These are phyloP conservation scores for Drosophila tropicalis DNA, from an alignment of 1,140 invertebrate genomes.

Conservation along the genomic window DNA sequence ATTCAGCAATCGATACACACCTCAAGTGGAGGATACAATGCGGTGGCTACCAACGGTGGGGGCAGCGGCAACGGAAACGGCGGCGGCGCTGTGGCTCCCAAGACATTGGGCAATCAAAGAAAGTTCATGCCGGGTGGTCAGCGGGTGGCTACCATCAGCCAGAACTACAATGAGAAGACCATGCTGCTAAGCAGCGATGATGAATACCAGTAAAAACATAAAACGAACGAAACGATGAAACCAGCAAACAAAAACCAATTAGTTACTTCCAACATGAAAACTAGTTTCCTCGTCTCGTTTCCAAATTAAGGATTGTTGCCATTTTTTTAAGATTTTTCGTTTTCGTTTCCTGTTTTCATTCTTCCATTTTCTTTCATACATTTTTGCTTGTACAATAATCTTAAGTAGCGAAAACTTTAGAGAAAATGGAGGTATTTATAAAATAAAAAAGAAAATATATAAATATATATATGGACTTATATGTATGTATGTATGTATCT, in stretches of 20 bases:
- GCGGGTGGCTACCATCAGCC: constrained; percentile 90
- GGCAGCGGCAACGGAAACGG: constrained; percentile 45
- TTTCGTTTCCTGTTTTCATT: constrained; percentile 31
- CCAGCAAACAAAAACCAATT: neutral
- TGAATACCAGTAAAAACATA: constrained; percentile 91
- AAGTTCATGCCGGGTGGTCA: constrained; percentile 85
- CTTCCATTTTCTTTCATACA: constrained; percentile 37
- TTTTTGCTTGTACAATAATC: constrained; percentile 73
- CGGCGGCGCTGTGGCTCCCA: constrained; percentile 77
- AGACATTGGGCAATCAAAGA: constrained; percentile 80
- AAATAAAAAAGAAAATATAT: constrained; percentile 14
- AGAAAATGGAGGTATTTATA: constrained; percentile 22
- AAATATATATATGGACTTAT: constrained; percentile 44
- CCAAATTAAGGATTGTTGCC: constrained; percentile 41
- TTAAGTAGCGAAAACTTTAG: constrained; percentile 61
- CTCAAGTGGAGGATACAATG: constrained; percentile 68
- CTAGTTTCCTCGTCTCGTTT: neutral
- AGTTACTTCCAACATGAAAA: neutral
- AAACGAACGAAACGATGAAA: constrained; percentile 12
- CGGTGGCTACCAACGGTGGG: constrained; percentile 73
- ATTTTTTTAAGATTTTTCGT: constrained; percentile 50
- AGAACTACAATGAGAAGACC: constrained; percentile 97
- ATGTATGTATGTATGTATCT: constrained; percentile 38
- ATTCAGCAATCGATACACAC: constrained; percentile 19
- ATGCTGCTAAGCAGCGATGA: constrained; percentile 98